Conservation (phyloP, 2,888 invertebrate species). For the Ernsta delagoae region DNA sequence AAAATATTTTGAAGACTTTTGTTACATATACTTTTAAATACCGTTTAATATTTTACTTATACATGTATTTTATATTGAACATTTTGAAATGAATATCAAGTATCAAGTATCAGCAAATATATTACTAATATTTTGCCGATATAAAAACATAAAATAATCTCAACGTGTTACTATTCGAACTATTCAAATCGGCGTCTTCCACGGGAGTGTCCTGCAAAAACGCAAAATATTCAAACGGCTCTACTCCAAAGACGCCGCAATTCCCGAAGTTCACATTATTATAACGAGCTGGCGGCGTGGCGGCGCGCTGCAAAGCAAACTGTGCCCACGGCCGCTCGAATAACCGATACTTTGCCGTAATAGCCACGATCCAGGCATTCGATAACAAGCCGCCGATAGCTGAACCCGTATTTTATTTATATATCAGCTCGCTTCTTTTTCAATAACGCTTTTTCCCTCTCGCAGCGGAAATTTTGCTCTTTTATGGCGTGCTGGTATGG, state of each 20-base stretch:
- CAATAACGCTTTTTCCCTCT: slow-evolving; percentile 81
- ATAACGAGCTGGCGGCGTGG: slow-evolving; percentile 79
- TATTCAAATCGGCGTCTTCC: slow-evolving; percentile 38
- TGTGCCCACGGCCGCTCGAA: slow-evolving; percentile 77
- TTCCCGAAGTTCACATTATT: slow-evolving; percentile 84
- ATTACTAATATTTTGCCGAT: background rate
- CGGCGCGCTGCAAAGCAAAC: slow-evolving; percentile 76
- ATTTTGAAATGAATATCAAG: background rate
- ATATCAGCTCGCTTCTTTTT: slow-evolving; percentile 82
- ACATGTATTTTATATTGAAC: too few relatives aligned
- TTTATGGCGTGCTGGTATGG: slow-evolving; percentile 76
- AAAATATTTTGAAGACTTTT: too few relatives aligned
- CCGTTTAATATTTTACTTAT: too few relatives aligned
- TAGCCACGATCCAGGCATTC: slow-evolving; percentile 80
- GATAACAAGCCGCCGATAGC: slow-evolving; percentile 85
- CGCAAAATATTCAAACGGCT: slow-evolving; percentile 56
- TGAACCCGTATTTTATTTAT: slow-evolving; percentile 85
- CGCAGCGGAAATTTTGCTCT: slow-evolving; percentile 80
- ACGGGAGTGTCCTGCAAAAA: slow-evolving; percentile 44
- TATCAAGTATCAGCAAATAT: background rate
- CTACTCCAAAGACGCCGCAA: slow-evolving; percentile 76
- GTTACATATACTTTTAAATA: too few relatives aligned
- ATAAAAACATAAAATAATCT: slow-evolving; percentile 22
- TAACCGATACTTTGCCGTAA: slow-evolving; percentile 82
- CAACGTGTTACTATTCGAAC: slow-evolving; percentile 37